Evolutionary conservation across 2,888 invertebrate genomes (phyloP).

Genomic region (Rotaria macrura): DNA sequence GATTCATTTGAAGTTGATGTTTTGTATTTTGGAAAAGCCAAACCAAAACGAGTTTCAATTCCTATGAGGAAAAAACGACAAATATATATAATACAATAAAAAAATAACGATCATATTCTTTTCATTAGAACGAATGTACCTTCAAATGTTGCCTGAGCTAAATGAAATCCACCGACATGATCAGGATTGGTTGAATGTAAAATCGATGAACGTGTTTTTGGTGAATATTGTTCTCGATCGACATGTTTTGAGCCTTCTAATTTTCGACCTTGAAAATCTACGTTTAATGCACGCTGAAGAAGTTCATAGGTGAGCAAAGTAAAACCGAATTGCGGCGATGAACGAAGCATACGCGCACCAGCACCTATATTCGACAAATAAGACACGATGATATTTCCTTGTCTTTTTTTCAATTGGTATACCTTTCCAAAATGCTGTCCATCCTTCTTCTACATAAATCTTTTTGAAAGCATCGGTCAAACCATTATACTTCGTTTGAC

Average conservation of each 20-base stretch:
- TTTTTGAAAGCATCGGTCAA: conserved; percentile 83
- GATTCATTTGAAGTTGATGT: background rate
- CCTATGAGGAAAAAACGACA: background rate
- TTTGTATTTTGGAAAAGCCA: conserved; percentile 27
- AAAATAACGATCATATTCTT: no score
- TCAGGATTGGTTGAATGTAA: conserved; percentile 67
- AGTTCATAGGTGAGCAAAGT: conserved; percentile 91
- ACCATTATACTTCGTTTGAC: conserved; percentile 88
- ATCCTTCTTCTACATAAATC: conserved; percentile 83
- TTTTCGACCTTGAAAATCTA: conserved; percentile 93
- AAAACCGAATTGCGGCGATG: conserved; percentile 97
- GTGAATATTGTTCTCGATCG: background rate
- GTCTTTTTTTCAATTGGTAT: conserved; percentile 49
- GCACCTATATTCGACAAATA: conserved; percentile 49
- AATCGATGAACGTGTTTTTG: background rate
- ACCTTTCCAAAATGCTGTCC: conserved; percentile 94
- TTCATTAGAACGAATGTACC: background rate
- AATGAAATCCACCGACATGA: conserved; percentile 89
- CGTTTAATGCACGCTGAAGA: conserved; percentile 81
- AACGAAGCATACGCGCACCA: conserved; percentile 81
- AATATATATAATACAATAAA: background rate
- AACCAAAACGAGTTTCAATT: conserved; percentile 32
- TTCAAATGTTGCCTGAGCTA: conserved; percentile 82
- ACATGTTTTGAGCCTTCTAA: conserved; percentile 71
- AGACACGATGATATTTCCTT: no score